These are phyloP conservation scores for Therioaphis trifolii DNA, from an alignment of 2,888 invertebrate species.

Conservation along the genomic window DNA sequence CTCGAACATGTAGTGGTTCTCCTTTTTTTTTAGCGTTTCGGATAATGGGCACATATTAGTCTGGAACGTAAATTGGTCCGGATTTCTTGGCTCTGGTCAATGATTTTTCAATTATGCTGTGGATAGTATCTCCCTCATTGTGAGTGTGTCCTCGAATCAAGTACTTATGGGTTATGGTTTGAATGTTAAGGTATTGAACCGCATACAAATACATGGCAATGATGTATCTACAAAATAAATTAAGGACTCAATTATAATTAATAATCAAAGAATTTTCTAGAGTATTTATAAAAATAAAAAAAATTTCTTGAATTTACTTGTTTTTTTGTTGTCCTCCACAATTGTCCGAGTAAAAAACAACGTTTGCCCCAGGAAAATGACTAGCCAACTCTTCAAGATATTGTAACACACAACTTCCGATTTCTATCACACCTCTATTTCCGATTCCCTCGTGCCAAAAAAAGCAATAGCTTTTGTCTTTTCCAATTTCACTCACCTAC, in stretches of 20 bases:
- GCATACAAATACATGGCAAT: neutral
- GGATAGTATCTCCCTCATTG: slow-evolving; percentile 59
- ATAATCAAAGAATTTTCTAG: no score
- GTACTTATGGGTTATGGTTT: slow-evolving; percentile 46
- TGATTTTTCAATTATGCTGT: slow-evolving; percentile 56
- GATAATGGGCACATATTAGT: slow-evolving; percentile 25
- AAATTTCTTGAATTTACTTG: slow-evolving; percentile 58
- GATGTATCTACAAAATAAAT: no score
- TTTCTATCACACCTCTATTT: slow-evolving; percentile 65
- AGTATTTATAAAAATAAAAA: no score
- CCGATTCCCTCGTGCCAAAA: slow-evolving; percentile 66
- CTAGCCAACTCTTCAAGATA: slow-evolving; percentile 56
- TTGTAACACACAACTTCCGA: slow-evolving; percentile 65
- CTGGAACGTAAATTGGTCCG: slow-evolving; percentile 50
- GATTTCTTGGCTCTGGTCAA: slow-evolving; percentile 42
- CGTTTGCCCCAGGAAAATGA: neutral
- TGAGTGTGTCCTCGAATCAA: slow-evolving; percentile 58
- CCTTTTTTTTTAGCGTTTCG: slow-evolving; percentile 41
- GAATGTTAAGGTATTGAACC: slow-evolving; percentile 24
- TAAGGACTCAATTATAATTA: no score
- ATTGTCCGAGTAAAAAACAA: slow-evolving; percentile 65
- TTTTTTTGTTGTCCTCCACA: slow-evolving; percentile 66
- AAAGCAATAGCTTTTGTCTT: slow-evolving; percentile 64
- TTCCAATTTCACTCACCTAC: neutral
- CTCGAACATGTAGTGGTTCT: slow-evolving; percentile 23